phyloP scores from a whole-genome alignment of 1,140 invertebrate genomes.

The Mamestra configurata region DNA sequence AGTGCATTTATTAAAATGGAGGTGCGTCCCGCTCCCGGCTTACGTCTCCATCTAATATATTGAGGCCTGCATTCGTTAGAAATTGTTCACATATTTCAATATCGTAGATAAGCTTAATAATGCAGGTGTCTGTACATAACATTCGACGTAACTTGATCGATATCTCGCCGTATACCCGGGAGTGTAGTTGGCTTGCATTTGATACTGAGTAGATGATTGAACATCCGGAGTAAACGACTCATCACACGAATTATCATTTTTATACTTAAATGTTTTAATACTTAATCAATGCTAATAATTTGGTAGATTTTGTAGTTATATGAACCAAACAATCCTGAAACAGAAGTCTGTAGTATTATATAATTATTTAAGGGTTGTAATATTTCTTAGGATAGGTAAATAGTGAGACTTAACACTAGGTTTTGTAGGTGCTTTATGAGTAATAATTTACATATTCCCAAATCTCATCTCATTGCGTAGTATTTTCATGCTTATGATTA shows the following conservation, averaged over 20 bases:
- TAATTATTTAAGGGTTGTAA: slow-evolving; percentile 67
- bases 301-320: slow-evolving; percentile 28
- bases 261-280: slow-evolving; percentile 51
- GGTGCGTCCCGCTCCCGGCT: slow-evolving; percentile 34
- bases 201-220: slow-evolving; percentile 1
- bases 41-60: neutral
- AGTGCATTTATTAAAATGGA: slow-evolving; percentile 77
- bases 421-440: slow-evolving; percentile 60
- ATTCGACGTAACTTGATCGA: neutral
- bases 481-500: slow-evolving; percentile 60
- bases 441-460: slow-evolving; percentile 56
- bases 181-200: slow-evolving; percentile 34
- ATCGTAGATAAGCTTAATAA: neutral
- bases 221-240: slow-evolving; percentile 20
- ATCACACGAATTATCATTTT: slow-evolving; percentile 54
- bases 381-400: slow-evolving; percentile 66
- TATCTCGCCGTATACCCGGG: neutral
- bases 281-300: slow-evolving; percentile 51
- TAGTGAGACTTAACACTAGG: slow-evolving; percentile 69
- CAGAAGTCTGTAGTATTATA: slow-evolving; percentile 67
- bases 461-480: slow-evolving; percentile 60
- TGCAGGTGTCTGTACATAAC: neutral
- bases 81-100: neutral
- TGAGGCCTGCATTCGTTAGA: neutral
- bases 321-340: slow-evolving; percentile 53